Conservation (phyloP, 2,888 invertebrate species). For the Agriopis aurantiaria region DNA sequence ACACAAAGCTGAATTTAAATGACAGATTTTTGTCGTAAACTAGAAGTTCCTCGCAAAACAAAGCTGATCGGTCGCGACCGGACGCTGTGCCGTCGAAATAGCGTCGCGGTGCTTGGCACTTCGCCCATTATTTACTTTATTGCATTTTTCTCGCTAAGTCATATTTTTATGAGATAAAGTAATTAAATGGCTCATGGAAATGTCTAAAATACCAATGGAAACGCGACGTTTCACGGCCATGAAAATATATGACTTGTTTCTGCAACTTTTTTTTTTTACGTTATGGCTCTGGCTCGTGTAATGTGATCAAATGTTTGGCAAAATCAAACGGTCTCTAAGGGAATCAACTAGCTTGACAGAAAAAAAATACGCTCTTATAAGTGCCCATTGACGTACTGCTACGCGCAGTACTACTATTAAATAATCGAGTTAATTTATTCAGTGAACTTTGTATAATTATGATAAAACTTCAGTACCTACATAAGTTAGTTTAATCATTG, state of each 20-base stretch:
- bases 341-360: too few species aligned
- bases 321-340: constrained; percentile 2
- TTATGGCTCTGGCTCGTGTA: constrained; percentile 12
- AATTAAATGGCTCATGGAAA: constrained; percentile 57
- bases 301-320: constrained; percentile 2
- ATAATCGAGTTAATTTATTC: too few species aligned
- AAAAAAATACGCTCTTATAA: too few species aligned
- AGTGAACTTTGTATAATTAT: too few species aligned
- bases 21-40: constrained; percentile 31
- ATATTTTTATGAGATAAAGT: constrained; percentile 60
- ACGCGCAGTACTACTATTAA: too few species aligned
- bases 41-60: constrained; percentile 52
- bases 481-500: not conserved
- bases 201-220: constrained; percentile 49
- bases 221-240: constrained; percentile 40
- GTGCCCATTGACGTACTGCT: too few species aligned
- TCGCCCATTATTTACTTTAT: constrained; percentile 70
- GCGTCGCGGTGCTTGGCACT: constrained; percentile 71
- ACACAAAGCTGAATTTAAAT: constrained; percentile 22
- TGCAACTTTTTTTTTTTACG: constrained; percentile 34
- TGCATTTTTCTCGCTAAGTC: constrained; percentile 67
- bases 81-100: constrained; percentile 72
- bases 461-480: too few species aligned
- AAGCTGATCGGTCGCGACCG: constrained; percentile 50
- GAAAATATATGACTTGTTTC: constrained; percentile 28